phyloP scores from a whole-genome alignment of 2,113 vertebrate genomes.

The Anguilla japonica region DNA sequence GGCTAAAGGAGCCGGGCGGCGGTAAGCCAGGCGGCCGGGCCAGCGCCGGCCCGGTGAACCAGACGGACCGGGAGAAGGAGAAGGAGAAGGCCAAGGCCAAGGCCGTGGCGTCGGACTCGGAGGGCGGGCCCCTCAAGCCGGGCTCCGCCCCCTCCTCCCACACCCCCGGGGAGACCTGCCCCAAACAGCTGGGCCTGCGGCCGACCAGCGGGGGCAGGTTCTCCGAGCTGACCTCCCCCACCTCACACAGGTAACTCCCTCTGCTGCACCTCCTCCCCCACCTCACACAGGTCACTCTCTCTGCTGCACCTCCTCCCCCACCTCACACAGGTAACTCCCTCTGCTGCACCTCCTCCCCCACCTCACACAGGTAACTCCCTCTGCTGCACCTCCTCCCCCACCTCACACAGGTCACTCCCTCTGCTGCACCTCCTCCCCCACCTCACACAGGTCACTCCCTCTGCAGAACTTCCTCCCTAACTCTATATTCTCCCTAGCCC shows the following conservation, averaged over 20 bases:
- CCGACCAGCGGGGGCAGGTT: constrained; percentile 69
- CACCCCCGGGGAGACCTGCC: constrained; percentile 68
- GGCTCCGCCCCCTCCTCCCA: constrained; percentile 60
- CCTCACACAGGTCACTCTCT: no score
- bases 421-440: no score
- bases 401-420: no score
- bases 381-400: no score
- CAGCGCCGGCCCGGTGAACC: constrained; percentile 80
- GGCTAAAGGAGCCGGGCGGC: constrained; percentile 75
- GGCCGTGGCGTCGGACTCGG: constrained; percentile 82
- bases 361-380: no score
- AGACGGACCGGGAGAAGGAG: constrained; percentile 87
- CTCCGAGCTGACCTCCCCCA: constrained; percentile 76
- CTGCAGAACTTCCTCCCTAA: no score
- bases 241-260: constrained; percentile 79
- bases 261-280: neutral
- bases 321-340: no score
- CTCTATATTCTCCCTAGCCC: no score
- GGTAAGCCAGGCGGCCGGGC: constrained; percentile 51
- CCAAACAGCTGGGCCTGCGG: constrained; percentile 76
- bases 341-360: no score
- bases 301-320: no score
- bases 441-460: no score
- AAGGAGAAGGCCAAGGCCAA: constrained; percentile 86
- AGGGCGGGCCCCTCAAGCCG: constrained; percentile 64